Base-by-base conservation (phyloP, 2,113 vertebrate genomes). In the Leptobrachium ailaonicum region DNA sequence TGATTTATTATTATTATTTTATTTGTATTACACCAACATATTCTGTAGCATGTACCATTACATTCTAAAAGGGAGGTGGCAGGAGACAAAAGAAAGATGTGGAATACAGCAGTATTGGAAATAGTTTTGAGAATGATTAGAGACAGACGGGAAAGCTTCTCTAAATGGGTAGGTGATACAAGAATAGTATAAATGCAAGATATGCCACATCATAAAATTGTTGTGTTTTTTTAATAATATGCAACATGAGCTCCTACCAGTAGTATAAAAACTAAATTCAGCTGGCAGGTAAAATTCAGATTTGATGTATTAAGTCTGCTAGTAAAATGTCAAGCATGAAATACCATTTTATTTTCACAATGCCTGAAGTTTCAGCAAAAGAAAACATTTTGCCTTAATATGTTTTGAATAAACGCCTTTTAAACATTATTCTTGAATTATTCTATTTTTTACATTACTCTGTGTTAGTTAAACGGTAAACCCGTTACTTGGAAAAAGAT, bases 291-390 rank as follows among this genome's bases (percentile, higher is more conserved):
- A 74, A 47, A 75, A 75, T 74, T 81, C 66, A 81, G 12, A 75
- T 54, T 14, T 44, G 72, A 70, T 81, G 60, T 80, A 73, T 73
- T 67, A 75, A 50, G 42, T 66, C 73, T 75, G 54, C 43, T 66
- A 68, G 69, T 81, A 81, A 81, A 81, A 74, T 81, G 72, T 69
- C 72, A 81, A 74, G 20, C 72, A 8, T 7, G 53, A 81, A 81
- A 69, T 69, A 64, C 44, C 69, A 75, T 62, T 62, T 66, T 81
- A 64, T 43, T 64, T 81, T 81, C 72, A 75, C 79, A 75, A 63
- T n/a, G 66, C 79, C 74, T 81, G 69, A 75, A 81, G 66, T 74
- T 43, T 75, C 53, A 62, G 79, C 53, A 69, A 74, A 62, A 11
- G 66, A 32, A 60, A 81, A 75, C 69, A 81, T 81, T 75, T 79